These are phyloP conservation scores for Myiozetetes cayanensis DNA, from an alignment of 2,113 vertebrate genomes.

Conservation along the genomic window DNA sequence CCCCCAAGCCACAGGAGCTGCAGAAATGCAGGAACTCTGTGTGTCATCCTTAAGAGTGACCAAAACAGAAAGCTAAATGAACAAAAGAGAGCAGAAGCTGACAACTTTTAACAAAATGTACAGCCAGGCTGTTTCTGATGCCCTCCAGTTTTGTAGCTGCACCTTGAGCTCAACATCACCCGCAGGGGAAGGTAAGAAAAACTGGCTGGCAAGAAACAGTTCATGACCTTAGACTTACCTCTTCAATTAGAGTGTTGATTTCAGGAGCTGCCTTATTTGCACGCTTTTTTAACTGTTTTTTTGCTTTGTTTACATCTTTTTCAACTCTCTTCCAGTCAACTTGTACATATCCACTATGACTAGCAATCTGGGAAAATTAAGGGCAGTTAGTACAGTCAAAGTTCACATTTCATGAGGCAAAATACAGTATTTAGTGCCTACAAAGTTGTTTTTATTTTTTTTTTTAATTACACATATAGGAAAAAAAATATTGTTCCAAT, in stretches of 20 bases:
- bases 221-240: conserved; percentile 76
- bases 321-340: conserved; percentile 98
- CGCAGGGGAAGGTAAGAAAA: background rate
- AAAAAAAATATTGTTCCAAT: background rate
- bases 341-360: conserved; percentile 95
- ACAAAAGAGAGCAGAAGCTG: background rate
- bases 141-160: background rate
- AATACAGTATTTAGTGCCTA: background rate
- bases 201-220: background rate
- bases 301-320: conserved; percentile 97
- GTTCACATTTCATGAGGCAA: background rate
- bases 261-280: conserved; percentile 91
- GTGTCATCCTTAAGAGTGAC: background rate
- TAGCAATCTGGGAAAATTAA: conserved; percentile 85
- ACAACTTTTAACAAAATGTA: background rate
- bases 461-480: background rate
- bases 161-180: background rate
- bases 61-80: background rate
- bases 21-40: background rate
- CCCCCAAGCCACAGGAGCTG: background rate
- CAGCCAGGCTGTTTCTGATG: background rate
- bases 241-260: conserved; percentile 91
- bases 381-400: background rate
- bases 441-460: background rate
- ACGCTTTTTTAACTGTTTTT: conserved; percentile 92